Percentiles rank a stretch among this genome's conserved stretches.
These are phyloP conservation scores for Coracias cyanogaster DNA, from an alignment of 2,797 vertebrate species.

Conservation along the genomic window DNA sequence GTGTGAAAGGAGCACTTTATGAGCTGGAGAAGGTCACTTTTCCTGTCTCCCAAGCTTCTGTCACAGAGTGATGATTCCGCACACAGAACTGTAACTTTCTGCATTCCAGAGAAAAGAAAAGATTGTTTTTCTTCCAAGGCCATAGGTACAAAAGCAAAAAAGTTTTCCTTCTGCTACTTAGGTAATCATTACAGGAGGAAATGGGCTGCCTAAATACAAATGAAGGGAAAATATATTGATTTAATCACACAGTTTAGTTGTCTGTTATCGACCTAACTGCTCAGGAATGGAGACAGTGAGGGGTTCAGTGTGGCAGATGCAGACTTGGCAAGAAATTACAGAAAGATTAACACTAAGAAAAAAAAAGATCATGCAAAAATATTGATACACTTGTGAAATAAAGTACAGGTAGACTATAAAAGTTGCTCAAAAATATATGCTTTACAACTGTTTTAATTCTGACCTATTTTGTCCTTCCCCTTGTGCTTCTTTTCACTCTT, in stretches of 20 bases:
- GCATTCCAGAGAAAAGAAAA: neutral
- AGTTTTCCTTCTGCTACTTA: neutral
- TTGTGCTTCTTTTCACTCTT: accelerated
- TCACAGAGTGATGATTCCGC: neutral
- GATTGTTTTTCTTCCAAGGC: neutral
- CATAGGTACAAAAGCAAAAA: neutral
- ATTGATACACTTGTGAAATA: neutral
- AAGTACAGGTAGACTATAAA: neutral
- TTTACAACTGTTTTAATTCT: neutral
- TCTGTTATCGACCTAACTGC: neutral
- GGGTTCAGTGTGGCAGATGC: neutral
- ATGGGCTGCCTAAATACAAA: neutral
- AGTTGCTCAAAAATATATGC: neutral
- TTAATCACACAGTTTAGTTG: neutral
- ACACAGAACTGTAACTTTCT: neutral
- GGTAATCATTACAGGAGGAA: neutral
- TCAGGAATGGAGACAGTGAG: neutral
- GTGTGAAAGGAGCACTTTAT: neutral
- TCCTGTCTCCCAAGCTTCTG: neutral
- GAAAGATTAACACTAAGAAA: neutral
- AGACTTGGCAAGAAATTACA: neutral
- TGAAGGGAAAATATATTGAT: neutral
- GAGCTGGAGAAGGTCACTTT: neutral
- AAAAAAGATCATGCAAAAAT: neutral
- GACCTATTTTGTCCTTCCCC: neutral